These are phyloP conservation scores for Agonopterix alstromeriana DNA, from an alignment of 2,888 invertebrate species.

Conservation along the genomic window DNA sequence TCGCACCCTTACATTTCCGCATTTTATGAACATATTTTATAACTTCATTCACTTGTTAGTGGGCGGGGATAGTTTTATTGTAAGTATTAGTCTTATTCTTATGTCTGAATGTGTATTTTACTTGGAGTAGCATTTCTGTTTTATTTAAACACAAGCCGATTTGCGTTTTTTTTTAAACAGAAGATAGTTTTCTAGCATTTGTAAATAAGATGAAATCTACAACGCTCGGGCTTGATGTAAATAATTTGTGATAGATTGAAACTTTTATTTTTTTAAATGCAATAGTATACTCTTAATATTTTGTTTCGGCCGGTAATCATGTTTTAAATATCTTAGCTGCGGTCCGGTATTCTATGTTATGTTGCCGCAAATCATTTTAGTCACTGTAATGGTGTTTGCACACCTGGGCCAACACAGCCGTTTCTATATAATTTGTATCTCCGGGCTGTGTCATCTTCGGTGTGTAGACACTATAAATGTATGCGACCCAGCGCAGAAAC, in stretches of 20 bases:
- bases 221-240: not conserved
- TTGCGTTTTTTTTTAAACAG: not conserved
- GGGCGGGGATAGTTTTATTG: not conserved
- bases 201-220: not conserved
- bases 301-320: too few species aligned
- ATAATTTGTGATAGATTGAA: not conserved
- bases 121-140: slow-evolving; percentile 1
- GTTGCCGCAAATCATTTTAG: too few species aligned
- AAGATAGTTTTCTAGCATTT: not conserved
- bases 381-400: too few species aligned
- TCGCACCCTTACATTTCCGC: too few species aligned
- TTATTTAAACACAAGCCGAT: not conserved
- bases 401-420: too few species aligned
- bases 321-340: too few species aligned
- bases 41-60: not conserved
- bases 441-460: too few species aligned
- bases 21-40: too few species aligned
- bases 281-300: not conserved
- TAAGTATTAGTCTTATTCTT: not conserved
- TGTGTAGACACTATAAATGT: too few species aligned
- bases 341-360: too few species aligned
- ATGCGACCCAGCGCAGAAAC: too few species aligned
- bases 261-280: not conserved
- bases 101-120: not conserved
- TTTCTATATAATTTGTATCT: too few species aligned